Conservation (phyloP, 2,113 vertebrate genomes). For the Holacanthus passer region DNA sequence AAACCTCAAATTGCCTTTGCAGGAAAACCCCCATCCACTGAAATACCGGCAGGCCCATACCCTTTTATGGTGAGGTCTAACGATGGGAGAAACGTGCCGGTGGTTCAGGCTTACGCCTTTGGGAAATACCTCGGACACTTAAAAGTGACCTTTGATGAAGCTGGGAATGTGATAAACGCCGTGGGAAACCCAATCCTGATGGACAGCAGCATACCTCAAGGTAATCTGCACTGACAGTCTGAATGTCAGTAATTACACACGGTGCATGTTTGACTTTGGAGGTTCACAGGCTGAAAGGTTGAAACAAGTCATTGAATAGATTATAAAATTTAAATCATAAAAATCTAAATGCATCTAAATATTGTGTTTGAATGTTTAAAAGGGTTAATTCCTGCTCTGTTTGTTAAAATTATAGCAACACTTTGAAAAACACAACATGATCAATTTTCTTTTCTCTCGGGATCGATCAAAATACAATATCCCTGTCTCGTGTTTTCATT, state of each 20-base stretch:
- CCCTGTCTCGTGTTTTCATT: not conserved
- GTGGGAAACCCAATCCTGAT: conserved; percentile 92
- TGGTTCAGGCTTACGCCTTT: conserved; percentile 94
- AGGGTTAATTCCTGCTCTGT: not conserved
- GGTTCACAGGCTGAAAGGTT: not conserved
- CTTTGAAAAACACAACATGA: not conserved
- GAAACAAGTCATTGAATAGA: not conserved
- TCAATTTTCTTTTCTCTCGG: not conserved
- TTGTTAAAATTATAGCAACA: not conserved
- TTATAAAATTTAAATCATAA: not conserved
- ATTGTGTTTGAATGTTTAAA: not conserved
- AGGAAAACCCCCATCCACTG: conserved; percentile 89
- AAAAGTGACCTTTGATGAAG: conserved; percentile 88
- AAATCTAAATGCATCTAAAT: not conserved
- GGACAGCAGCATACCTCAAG: conserved; percentile 88
- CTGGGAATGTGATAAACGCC: conserved; percentile 87
- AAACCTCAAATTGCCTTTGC: conserved; percentile 9
- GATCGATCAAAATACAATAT: not conserved
- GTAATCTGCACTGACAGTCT: conserved; percentile 81
- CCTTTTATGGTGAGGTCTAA: conserved; percentile 89
- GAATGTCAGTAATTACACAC: not conserved
- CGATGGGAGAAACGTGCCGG: conserved; percentile 89
- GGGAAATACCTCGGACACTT: conserved; percentile 94
- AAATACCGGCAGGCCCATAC: conserved; percentile 87
- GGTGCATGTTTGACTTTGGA: not conserved